A percentile compares a stretch with the other conserved stretches of the same genome.
Evolutionary conservation across 2,797 vertebrate species (phyloP).

Genomic region (Enteromius viviparus): DNA sequence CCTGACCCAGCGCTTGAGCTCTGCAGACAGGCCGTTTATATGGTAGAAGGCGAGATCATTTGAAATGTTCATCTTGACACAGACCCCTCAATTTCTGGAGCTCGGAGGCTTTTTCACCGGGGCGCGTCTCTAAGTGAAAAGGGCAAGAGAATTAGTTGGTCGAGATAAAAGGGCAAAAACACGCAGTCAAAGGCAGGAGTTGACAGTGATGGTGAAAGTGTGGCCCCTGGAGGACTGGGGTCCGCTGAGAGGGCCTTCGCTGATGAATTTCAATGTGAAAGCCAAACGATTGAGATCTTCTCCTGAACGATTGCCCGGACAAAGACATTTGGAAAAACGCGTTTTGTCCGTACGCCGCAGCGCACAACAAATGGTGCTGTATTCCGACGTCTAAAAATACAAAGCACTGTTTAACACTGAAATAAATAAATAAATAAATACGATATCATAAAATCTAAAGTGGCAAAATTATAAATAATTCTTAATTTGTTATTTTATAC

Average conservation of each 20-base stretch:
- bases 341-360: conserved; percentile 62
- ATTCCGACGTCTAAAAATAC: not conserved
- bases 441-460: not conserved
- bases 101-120: conserved; percentile 82
- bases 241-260: conserved; percentile 78
- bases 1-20: conserved; percentile 91
- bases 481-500: not conserved
- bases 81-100: conserved; percentile 91
- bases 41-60: conserved; percentile 90
- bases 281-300: conserved; percentile 75
- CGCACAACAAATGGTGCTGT: conserved; percentile 19
- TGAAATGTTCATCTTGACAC: conserved; percentile 94
- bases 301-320: conserved; percentile 73
- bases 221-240: conserved; percentile 86
- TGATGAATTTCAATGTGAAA: conserved; percentile 93
- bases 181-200: conserved; percentile 93
- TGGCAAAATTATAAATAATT: not conserved
- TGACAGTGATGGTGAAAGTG: conserved; percentile 99
- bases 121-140: conserved; percentile 96
- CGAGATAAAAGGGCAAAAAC: conserved; percentile 99
- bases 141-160: conserved; percentile 99
- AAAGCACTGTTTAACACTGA: not conserved
- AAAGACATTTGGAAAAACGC: conserved; percentile 74
- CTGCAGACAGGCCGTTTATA: conserved; percentile 85
- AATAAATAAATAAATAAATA: not conserved